Conservation (phyloP, 2,888 invertebrate genomes). For the Andrena fulva region DNA sequence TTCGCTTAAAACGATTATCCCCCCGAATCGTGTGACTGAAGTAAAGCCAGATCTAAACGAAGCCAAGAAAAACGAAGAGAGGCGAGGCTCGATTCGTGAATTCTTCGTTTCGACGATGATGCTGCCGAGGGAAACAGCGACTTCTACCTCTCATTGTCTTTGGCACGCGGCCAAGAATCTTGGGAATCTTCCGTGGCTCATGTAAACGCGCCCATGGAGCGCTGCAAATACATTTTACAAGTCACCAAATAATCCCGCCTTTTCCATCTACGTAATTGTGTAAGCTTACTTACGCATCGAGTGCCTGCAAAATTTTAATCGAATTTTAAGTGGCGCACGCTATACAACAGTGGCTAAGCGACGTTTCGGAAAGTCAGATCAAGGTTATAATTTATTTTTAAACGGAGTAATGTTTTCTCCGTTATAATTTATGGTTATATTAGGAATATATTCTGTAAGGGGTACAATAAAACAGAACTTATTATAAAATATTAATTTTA, state of each 20-base stretch:
- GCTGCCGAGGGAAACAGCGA: constrained; percentile 54
- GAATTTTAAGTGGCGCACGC: neutral
- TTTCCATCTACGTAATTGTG: constrained; percentile 37
- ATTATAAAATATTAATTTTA: too few species aligned
- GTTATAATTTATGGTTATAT: too few species aligned
- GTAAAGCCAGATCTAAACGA: constrained; percentile 40
- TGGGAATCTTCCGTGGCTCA: constrained; percentile 60
- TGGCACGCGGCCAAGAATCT: constrained; percentile 69
- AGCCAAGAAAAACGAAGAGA: constrained; percentile 47
- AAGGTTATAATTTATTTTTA: too few species aligned
- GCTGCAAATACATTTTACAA: constrained; percentile 54
- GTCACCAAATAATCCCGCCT: constrained; percentile 45
- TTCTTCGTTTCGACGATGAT: constrained; percentile 53
- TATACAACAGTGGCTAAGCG: too few species aligned
- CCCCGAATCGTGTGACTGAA: constrained; percentile 36
- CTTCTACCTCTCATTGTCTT: constrained; percentile 65
- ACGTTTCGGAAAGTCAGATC: too few species aligned
- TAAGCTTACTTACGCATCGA: neutral
- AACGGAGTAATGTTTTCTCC: too few species aligned
- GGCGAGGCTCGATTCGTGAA: constrained; percentile 52
- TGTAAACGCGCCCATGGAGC: constrained; percentile 49
- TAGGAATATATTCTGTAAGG: too few species aligned
- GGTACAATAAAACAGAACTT: too few species aligned
- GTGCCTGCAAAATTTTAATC: neutral
- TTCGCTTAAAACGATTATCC: constrained; percentile 34